Evolutionary conservation across 2,888 invertebrate genomes (phyloP).

Genomic region (Diadromus collaris): DNA sequence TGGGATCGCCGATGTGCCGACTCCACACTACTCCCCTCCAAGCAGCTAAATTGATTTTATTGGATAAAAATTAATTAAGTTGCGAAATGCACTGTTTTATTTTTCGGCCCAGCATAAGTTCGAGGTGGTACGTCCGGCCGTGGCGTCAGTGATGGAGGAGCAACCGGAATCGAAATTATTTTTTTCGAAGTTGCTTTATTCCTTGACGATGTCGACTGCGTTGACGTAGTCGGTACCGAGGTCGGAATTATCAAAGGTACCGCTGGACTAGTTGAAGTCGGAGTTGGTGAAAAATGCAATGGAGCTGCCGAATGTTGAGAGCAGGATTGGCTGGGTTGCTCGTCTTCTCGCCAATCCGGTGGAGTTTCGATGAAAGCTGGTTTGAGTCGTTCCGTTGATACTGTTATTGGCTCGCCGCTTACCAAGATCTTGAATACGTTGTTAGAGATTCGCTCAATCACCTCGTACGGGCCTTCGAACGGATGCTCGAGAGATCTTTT

Average conservation of each 20-base stretch:
- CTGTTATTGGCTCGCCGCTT: neutral
- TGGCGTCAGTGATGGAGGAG: neutral
- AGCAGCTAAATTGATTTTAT: neutral
- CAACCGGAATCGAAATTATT: neutral
- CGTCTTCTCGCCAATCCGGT: neutral
- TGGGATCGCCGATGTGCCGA: too few relatives aligned
- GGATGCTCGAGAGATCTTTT: conserved; percentile 27
- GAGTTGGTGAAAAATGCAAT: neutral
- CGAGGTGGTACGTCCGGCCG: neutral
- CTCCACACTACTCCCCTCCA: conserved; percentile 3
- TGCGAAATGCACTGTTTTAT: neutral
- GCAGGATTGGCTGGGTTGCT: neutral
- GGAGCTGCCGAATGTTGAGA: too few relatives aligned
- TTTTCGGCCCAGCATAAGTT: neutral
- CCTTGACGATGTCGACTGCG: neutral
- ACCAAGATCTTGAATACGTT: neutral
- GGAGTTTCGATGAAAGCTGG: neutral
- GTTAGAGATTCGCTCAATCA: conserved; percentile 4
- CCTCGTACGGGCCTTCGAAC: conserved; percentile 18
- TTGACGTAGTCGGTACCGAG: neutral
- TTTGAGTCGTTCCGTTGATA: neutral
- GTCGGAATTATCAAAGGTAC: too few relatives aligned
- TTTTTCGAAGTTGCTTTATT: neutral
- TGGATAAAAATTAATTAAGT: too few relatives aligned
- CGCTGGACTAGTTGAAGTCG: neutral